A percentile compares a stretch with the other conserved stretches of the same genome.
Conservation (phyloP, 2,888 invertebrate genomes). For the Cylloceria caligata region DNA sequence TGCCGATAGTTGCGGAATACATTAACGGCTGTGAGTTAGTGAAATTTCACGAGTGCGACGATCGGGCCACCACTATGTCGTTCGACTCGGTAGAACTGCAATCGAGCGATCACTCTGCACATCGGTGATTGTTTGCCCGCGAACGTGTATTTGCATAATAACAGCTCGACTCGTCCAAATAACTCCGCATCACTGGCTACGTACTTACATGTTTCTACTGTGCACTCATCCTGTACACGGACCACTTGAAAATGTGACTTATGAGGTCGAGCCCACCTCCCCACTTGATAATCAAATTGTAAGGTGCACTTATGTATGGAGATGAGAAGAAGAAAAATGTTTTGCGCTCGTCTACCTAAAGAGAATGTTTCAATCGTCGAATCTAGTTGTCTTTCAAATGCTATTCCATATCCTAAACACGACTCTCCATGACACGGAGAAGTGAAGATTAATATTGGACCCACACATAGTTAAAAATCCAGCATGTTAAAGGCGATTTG, state of each 20-base stretch:
- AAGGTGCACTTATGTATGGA: constrained; percentile 28
- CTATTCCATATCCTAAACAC: not conserved
- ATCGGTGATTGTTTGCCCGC: constrained; percentile 60
- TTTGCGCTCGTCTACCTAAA: constrained; percentile 20
- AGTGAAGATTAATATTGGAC: too few relatives aligned
- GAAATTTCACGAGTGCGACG: constrained; percentile 17
- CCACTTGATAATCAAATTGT: constrained; percentile 47
- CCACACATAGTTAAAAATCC: too few relatives aligned
- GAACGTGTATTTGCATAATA: constrained; percentile 66
- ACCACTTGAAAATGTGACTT: constrained; percentile 61
- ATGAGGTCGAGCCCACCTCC: constrained; percentile 54
- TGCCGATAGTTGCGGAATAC: not conserved
- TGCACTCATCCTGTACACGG: constrained; percentile 12
- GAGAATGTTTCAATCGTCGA: constrained; percentile 60
- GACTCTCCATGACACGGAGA: not conserved
- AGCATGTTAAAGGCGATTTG: too few relatives aligned
- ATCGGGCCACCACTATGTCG: constrained; percentile 41
- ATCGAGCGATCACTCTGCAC: constrained; percentile 57
- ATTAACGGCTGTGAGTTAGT: not conserved
- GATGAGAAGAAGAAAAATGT: constrained; percentile 42
- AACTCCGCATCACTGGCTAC: constrained; percentile 30
- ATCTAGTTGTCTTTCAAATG: not conserved
- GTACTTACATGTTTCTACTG: not conserved
- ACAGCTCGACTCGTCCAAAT: constrained; percentile 60
- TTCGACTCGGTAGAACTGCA: constrained; percentile 50